phyloP scores from a whole-genome alignment of 1,140 invertebrate species.

The Drosophila murphyi region DNA sequence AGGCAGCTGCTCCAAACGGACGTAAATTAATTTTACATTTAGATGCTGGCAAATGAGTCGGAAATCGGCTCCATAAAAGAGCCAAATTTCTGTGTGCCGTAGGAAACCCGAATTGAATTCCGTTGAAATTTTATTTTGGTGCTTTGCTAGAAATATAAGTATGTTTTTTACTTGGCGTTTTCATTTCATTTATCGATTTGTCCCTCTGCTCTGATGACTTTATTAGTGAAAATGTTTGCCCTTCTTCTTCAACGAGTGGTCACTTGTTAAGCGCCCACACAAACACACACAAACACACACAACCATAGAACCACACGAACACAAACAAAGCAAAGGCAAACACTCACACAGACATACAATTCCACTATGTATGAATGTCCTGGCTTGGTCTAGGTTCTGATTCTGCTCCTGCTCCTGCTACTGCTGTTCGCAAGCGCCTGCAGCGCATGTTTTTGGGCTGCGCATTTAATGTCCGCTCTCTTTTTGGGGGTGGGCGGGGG shows the following conservation, averaged over 20 bases:
- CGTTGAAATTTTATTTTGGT: neutral
- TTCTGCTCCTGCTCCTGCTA: slow-evolving; percentile 3
- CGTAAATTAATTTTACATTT: slow-evolving; percentile 63
- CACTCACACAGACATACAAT: neutral
- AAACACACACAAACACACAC: slow-evolving; percentile 5
- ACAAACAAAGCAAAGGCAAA: slow-evolving; percentile 7
- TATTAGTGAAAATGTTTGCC: slow-evolving; percentile 57
- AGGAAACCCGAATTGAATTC: neutral
- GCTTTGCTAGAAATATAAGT: slow-evolving; percentile 7
- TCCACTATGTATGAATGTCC: slow-evolving; percentile 6
- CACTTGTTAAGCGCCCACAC: slow-evolving; percentile 53
- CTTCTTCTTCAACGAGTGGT: slow-evolving; percentile 24
- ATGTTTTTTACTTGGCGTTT: slow-evolving; percentile 31
- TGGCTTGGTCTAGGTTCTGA: slow-evolving; percentile 6
- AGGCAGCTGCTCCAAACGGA: slow-evolving; percentile 24
- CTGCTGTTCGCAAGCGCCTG: slow-evolving; percentile 44
- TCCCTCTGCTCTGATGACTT: slow-evolving; percentile 57
- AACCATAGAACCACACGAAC: slow-evolving; percentile 3
- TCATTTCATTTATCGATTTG: slow-evolving; percentile 67
- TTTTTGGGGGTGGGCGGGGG: slow-evolving; percentile 41
- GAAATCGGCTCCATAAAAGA: slow-evolving; percentile 46
- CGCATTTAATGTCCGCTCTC: slow-evolving; percentile 67
- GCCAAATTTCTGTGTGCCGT: neutral
- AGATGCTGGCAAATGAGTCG: slow-evolving; percentile 49
- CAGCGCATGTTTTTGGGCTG: slow-evolving; percentile 63